A percentile compares a stretch with the other conserved stretches of the same genome.
Evolutionary conservation across 2,888 invertebrate genomes (phyloP).

Genomic region (Drosophila helvetica): DNA sequence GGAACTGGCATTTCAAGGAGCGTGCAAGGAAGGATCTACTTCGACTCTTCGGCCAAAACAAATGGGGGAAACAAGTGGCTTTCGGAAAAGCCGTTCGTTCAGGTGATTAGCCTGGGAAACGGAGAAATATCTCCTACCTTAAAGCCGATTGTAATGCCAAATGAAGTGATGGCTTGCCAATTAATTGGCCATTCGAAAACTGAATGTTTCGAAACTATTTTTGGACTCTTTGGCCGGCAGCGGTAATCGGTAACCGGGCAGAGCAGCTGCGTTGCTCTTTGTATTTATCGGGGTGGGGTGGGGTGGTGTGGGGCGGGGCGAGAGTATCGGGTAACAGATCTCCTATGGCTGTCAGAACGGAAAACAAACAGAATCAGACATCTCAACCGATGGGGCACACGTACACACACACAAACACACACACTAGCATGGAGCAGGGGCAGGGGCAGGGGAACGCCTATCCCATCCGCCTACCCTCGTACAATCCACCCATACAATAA

Average conservation of each 20-base stretch:
- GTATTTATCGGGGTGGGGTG: constrained; percentile 43
- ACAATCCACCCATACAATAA: constrained; percentile 63
- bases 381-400: constrained; percentile 33
- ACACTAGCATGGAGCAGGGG: background rate
- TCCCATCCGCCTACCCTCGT: constrained; percentile 8
- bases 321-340: constrained; percentile 47
- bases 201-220: constrained; percentile 72
- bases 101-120: background rate
- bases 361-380: constrained; percentile 51
- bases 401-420: background rate
- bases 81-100: background rate
- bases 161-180: constrained; percentile 37
- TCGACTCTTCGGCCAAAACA: background rate
- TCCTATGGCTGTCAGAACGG: constrained; percentile 46
- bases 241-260: constrained; percentile 39
- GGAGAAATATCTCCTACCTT: background rate
- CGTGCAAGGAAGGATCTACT: background rate
- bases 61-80: background rate
- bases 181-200: constrained; percentile 38
- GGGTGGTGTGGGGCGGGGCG: constrained; percentile 2
- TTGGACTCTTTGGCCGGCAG: constrained; percentile 63
- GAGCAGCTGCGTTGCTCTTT: constrained; percentile 40
- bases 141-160: constrained; percentile 22
- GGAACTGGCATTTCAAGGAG: background rate
- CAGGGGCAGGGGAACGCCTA: background rate